Conservation (phyloP, 2,797 vertebrate genomes). For the Gobionotothen gibberifrons region DNA sequence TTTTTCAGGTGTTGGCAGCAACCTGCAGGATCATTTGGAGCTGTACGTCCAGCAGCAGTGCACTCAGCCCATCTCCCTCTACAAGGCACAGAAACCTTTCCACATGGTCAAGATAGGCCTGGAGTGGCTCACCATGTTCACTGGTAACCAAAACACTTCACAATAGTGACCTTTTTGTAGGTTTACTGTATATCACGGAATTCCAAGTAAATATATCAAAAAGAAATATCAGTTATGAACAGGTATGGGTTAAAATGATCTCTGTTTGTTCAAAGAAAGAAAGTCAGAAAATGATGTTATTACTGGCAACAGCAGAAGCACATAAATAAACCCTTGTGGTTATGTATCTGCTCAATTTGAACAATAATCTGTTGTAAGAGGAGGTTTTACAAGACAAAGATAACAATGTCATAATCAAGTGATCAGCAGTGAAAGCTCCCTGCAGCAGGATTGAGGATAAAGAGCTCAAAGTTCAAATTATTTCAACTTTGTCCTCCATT, state of each 20-base stretch:
- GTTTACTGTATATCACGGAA: not conserved
- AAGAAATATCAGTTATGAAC: not conserved
- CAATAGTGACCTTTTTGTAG: not conserved
- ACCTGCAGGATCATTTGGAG: constrained; percentile 98
- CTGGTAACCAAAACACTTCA: constrained; percentile 75
- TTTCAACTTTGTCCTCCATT: too few species aligned
- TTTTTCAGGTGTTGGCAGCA: constrained; percentile 91
- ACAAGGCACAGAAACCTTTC: constrained; percentile 90
- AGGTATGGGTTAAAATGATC: not conserved
- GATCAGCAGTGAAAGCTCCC: too few species aligned
- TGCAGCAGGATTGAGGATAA: too few species aligned
- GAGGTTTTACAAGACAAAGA: too few species aligned
- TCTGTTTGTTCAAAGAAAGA: not conserved
- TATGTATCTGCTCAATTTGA: too few species aligned
- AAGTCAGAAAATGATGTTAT: not conserved
- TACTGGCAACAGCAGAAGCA: not conserved
- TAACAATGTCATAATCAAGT: too few species aligned
- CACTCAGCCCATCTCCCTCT: constrained; percentile 91
- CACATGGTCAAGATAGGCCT: constrained; percentile 92
- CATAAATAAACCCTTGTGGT: not conserved
- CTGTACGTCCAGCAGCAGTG: constrained; percentile 94
- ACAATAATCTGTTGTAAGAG: too few species aligned
- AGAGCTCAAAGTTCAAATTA: too few species aligned
- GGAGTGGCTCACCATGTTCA: constrained; percentile 92
- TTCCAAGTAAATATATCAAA: not conserved